These are phyloP conservation scores for Delia radicum DNA, from an alignment of 1,140 invertebrate species.

Conservation along the genomic window DNA sequence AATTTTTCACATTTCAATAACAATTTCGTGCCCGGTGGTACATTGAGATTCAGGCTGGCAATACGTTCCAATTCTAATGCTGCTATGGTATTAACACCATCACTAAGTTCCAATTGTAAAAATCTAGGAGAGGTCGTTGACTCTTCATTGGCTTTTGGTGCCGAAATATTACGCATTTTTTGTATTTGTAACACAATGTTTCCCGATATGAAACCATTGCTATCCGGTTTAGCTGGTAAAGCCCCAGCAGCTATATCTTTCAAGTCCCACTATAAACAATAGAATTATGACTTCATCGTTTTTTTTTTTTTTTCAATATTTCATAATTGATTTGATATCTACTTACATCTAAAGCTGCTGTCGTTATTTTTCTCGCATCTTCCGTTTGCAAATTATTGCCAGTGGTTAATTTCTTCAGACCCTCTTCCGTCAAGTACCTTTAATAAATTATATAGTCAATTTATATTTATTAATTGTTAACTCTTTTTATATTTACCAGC, in stretches of 20 bases:
- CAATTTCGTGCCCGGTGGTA: conserved; percentile 75
- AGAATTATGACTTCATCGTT: conserved; percentile 1
- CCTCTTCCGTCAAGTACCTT: conserved; percentile 70
- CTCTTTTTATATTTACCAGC: conserved; percentile 59
- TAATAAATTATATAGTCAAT: conserved; percentile 22
- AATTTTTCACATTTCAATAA: conserved; percentile 59
- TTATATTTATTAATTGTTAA: background rate
- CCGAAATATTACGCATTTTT: conserved; percentile 82
- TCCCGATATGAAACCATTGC: conserved; percentile 66
- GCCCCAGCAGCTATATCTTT: conserved; percentile 70
- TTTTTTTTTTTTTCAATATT: background rate
- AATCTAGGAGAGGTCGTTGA: conserved; percentile 77
- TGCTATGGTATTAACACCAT: conserved; percentile 77
- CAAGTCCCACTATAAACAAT: conserved; percentile 69
- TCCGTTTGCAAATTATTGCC: conserved; percentile 57
- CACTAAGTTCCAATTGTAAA: conserved; percentile 79
- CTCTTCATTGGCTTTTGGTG: conserved; percentile 88
- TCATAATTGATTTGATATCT: background rate
- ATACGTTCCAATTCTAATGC: conserved; percentile 71
- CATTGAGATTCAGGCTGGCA: conserved; percentile 68
- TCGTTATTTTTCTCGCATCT: conserved; percentile 65
- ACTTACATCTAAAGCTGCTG: conserved; percentile 75
- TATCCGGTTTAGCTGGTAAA: conserved; percentile 62
- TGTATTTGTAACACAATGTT: conserved; percentile 83
- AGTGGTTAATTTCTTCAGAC: conserved; percentile 66